Base-by-base conservation (phyloP, 2,888 invertebrate species). In the Uloborus plumipes region DNA sequence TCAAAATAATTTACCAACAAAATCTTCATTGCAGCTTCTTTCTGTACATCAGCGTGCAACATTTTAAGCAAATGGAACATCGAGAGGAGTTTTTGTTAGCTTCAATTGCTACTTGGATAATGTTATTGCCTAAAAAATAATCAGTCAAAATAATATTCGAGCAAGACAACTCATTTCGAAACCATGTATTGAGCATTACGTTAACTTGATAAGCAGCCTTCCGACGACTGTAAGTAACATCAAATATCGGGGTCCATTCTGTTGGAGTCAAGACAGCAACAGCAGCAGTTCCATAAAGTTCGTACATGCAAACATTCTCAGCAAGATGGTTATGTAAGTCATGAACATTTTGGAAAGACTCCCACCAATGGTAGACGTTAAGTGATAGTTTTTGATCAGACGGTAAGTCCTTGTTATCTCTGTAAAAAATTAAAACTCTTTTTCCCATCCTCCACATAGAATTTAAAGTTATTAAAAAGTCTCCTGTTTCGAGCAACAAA, bases 61-160 rank as follows among this genome's bases (percentile, higher is more conserved):
- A 26, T 26, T 26, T 26, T 4, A 20, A 18, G 51, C 7, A 7
- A 11, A 15, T 15, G n/a, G 26, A 26, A n/a, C 62, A 51, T 7
- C 50, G 50, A 31, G 9, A 14, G 13, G 11, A 9, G 15, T 69
- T 67, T 14, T 20, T 69, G 53, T 71, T 84, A 14, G 20, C 80
- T 74, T 85, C 75, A 49, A 84, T 84, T 2, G 74, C 55, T 9
- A 69, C 58, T 26, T 69, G 69, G 14, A 86, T 82, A 2, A 85
- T 18, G 71, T 86, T 78, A 65, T 83, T 86, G 18, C 85, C 85
- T 11, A 84, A 77, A 65, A 85, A 86, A 72, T 73, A 86, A 64
- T 86, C 86, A 20, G 72, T 81, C 11, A 84, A 53, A 11, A 86
- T 49, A 15, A 86, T 79, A 59, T 86, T 86, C 13, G 79, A 50